These are phyloP conservation scores for Sesia bembeciformis DNA, from an alignment of 2,888 invertebrate genomes.

Conservation along the genomic window DNA sequence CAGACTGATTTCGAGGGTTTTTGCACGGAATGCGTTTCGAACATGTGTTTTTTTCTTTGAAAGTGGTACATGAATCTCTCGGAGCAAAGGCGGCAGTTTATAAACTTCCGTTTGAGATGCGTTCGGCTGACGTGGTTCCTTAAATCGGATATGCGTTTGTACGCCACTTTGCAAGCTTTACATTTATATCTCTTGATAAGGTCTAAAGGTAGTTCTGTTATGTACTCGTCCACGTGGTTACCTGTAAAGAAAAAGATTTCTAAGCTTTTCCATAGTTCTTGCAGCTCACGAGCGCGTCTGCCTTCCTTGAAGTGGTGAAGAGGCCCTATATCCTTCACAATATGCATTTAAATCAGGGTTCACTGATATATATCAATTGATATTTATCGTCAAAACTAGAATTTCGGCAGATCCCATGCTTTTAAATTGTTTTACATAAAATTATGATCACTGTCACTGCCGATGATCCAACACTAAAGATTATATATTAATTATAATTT, in stretches of 20 bases:
- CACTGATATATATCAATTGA: too few relatives aligned
- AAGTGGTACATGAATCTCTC: slow-evolving; percentile 23
- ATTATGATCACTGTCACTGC: too few relatives aligned
- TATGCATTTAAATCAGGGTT: too few relatives aligned
- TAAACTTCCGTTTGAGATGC: slow-evolving; percentile 19
- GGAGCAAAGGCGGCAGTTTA: slow-evolving; percentile 17
- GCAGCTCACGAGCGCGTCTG: too few relatives aligned
- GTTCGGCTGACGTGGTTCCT: slow-evolving; percentile 17
- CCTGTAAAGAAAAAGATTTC: slow-evolving; percentile 1
- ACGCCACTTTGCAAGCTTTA: slow-evolving; percentile 19
- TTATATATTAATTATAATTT: too few relatives aligned
- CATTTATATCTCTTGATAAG: slow-evolving; percentile 13
- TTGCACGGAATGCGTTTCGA: slow-evolving; percentile 2
- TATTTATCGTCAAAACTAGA: too few relatives aligned
- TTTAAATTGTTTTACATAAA: too few relatives aligned
- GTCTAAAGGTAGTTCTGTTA: slow-evolving; percentile 7
- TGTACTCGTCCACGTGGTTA: slow-evolving; percentile 13
- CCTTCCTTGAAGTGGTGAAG: too few relatives aligned
- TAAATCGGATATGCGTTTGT: slow-evolving; percentile 17
- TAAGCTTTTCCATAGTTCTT: too few relatives aligned
- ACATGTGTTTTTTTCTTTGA: slow-evolving; percentile 15
- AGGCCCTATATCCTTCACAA: too few relatives aligned
- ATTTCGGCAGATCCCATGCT: too few relatives aligned
- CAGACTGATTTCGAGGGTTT: slow-evolving; percentile 13
- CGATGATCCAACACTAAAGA: too few relatives aligned